Base-by-base conservation (phyloP, 92 coral and sea anemone genomes). In the Epizoanthus fatuus region DNA sequence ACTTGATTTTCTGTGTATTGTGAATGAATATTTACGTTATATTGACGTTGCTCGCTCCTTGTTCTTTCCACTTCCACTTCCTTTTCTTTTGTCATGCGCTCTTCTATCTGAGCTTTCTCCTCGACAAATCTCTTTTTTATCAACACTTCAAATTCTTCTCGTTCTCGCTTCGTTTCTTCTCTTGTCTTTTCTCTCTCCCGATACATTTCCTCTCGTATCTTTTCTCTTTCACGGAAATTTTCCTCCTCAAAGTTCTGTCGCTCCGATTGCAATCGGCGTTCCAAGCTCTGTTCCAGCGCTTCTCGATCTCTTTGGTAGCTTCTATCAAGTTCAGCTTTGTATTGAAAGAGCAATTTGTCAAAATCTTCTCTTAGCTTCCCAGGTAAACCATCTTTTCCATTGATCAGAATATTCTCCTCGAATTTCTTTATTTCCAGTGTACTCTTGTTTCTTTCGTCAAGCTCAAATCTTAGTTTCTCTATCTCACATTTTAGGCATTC, bases 341-440 rank as follows among this genome's bases (percentile, higher is more conserved):
- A 93, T 20, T 90, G 95, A 38, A 86, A 93, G 69, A 96, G 62
- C 38, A 94, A 80, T 79, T 73, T 96, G 38, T 96, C 99, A 49
- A 96, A 95, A 63, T 96, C 99, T 63, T 93, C 98, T 37, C 90
- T 93, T 7, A 96, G 94, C 45, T 87, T 94, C 13, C 97, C 96
- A 25, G 88, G 93, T 1, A 96, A 93, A 25, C 98, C 98, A 25
- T 96, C 96, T 44, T 88, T 88, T 13, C 99, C 99, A 22, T 82
- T 92, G 13, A 60, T 75, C 47, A 90, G 87, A 72, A 95, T 82
- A 8, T 76, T 87, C 64, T 94, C 98, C 54, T 93, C 97, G 53
- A 89, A 62, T 15, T 88, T 90, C 57, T 87, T 91, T 79, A 95
- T 72, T 49, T 95, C 93, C 69, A 81, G 53, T n/a, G 78, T 59